These are phyloP conservation scores for Iphiclides podalirius DNA, from an alignment of 2,888 invertebrate genomes.

Conservation along the genomic window DNA sequence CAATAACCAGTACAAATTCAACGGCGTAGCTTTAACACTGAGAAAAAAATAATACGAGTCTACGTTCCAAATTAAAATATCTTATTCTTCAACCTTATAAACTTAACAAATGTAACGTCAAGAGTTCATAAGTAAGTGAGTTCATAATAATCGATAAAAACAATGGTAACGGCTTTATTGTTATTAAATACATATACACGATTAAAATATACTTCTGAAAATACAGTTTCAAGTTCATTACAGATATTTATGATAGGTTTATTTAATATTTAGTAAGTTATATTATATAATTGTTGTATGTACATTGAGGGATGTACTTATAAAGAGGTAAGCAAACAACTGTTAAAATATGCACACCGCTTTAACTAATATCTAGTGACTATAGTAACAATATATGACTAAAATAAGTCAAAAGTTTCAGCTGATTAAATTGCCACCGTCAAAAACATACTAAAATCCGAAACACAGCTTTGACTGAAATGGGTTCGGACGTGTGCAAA, in stretches of 20 bases:
- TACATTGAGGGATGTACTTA: slow-evolving; percentile 3
- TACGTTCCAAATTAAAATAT: too few species aligned
- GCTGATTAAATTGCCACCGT: neutral
- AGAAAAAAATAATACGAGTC: too few species aligned
- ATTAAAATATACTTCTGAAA: slow-evolving; percentile 18
- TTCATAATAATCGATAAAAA: neutral
- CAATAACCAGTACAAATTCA: neutral
- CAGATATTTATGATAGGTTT: slow-evolving; percentile 5
- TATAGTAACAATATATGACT: neutral
- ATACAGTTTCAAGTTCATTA: slow-evolving; percentile 18
- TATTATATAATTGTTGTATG: neutral
- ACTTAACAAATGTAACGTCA: slow-evolving; percentile 1
- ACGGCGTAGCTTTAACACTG: neutral
- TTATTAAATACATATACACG: too few species aligned
- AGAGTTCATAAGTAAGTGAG: too few species aligned
- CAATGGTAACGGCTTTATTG: slow-evolving; percentile 10
- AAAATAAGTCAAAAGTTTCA: neutral
- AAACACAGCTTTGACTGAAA: neutral
- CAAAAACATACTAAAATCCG: neutral
- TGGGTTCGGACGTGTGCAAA: slow-evolving; percentile 5
- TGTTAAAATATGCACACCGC: neutral
- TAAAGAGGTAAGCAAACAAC: neutral
- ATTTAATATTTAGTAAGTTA: slow-evolving; percentile 1
- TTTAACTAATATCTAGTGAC: neutral
- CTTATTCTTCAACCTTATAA: neutral